These are phyloP conservation scores for Orientallactaga sibirica DNA, from an alignment of 2,797 vertebrate species.

Conservation along the genomic window DNA sequence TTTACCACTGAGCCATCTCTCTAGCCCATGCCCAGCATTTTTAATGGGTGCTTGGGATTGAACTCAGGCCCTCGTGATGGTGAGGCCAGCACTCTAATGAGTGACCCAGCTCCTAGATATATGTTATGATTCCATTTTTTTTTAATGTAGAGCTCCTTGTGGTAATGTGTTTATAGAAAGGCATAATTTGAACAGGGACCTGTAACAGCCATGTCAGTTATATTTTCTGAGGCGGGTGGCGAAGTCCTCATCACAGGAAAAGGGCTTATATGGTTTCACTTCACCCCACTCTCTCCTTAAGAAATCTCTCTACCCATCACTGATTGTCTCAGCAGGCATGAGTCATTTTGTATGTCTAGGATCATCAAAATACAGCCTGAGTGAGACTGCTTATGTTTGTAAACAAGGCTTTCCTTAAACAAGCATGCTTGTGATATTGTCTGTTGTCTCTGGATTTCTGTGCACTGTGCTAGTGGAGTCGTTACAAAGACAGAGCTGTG, in stretches of 20 bases:
- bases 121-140: conserved; percentile 40
- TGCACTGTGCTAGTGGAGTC: background rate
- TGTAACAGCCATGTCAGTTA: background rate
- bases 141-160: background rate
- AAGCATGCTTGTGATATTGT: background rate
- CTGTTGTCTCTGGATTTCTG: background rate
- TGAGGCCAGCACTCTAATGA: no score
- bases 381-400: background rate
- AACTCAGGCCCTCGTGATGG: no score
- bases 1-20: no score
- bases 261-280: conserved; percentile 27
- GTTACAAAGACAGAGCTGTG: background rate
- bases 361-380: background rate
- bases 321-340: background rate
- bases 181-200: background rate
- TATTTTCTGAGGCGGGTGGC: conserved; percentile 9
- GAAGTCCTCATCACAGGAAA: conserved; percentile 24
- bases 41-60: no score
- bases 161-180: background rate
- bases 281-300: background rate
- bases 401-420: conserved; percentile 46
- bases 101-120: no score
- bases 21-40: no score
- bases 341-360: background rate
- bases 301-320: background rate